A percentile compares a stretch with the other conserved stretches of the same genome.
Evolutionary conservation across 2,888 invertebrate genomes (phyloP).

Genomic region (Trissonchulus sp.): DNA sequence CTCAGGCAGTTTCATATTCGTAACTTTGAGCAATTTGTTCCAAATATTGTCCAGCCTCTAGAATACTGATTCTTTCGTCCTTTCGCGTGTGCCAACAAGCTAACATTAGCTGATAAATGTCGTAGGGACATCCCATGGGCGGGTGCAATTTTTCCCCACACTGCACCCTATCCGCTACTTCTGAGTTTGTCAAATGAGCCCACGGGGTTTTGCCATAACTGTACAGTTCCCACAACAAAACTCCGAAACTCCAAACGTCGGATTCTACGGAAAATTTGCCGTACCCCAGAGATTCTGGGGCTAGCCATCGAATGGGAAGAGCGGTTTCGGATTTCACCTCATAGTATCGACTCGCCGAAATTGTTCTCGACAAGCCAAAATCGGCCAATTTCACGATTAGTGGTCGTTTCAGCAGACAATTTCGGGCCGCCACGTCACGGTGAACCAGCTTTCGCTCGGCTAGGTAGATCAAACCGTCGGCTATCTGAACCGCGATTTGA

Average conservation of each 20-base stretch:
- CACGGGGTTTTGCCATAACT: slow-evolving; percentile 1
- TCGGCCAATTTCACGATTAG: slow-evolving; percentile 91
- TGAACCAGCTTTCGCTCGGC: slow-evolving; percentile 86
- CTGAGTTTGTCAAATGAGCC: not conserved
- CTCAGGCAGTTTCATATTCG: no score
- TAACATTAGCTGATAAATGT: not conserved
- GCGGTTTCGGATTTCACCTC: not conserved
- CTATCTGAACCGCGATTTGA: slow-evolving; percentile 79
- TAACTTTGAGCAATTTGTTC: no score
- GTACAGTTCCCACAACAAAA: slow-evolving; percentile 11
- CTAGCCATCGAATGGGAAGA: slow-evolving; percentile 14
- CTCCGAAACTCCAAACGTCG: slow-evolving; percentile 22
- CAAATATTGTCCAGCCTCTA: no score
- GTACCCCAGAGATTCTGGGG: slow-evolving; percentile 17
- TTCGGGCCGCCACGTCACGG: slow-evolving; percentile 87
- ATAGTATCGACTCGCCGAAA: slow-evolving; percentile 78
- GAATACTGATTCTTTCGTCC: not conserved
- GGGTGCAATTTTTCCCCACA: not conserved
- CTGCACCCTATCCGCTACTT: not conserved
- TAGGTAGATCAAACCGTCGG: slow-evolving; percentile 62
- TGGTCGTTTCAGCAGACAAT: slow-evolving; percentile 88
- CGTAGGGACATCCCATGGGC: not conserved
- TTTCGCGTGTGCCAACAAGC: not conserved
- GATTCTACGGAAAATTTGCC: slow-evolving; percentile 12
- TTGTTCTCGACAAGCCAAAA: slow-evolving; percentile 84